phyloP scores from a whole-genome alignment of 1,140 invertebrate genomes.

The Heliconius himera region DNA sequence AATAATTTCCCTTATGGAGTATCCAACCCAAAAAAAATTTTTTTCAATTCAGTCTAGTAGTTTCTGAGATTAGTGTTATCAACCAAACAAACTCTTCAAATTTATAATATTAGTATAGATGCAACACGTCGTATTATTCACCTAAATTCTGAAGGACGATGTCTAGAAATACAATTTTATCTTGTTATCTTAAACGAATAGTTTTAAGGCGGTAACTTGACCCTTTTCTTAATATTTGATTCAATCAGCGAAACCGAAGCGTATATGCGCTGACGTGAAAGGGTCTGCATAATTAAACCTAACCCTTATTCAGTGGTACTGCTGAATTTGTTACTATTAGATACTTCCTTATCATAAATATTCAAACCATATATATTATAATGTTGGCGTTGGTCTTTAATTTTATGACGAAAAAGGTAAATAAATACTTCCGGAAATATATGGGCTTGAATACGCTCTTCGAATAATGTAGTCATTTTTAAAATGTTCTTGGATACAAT shows the following conservation, averaged over 20 bases:
- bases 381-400: neutral
- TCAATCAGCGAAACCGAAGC: constrained; percentile 5
- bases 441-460: no score
- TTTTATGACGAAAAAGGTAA: neutral
- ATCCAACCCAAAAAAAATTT: no score
- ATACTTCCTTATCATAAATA: constrained; percentile 5
- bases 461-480: neutral
- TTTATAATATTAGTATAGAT: no score
- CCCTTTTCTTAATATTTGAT: constrained; percentile 10
- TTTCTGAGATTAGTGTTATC: no score
- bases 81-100: no score
- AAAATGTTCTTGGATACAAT: neutral
- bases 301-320: constrained; percentile 2
- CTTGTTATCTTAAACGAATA: neutral
- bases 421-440: neutral
- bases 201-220: neutral
- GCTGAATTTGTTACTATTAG: constrained; percentile 5
- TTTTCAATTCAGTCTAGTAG: no score
- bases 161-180: neutral
- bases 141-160: neutral
- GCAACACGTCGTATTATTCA: neutral
- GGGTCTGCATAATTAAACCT: constrained; percentile 10
- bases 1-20: no score
- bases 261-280: constrained; percentile 10
- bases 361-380: constrained; percentile 10